A percentile compares a stretch with the other conserved stretches of the same genome.
Evolutionary conservation across 2,888 invertebrate species (phyloP).

Genomic region (Eustalomyia histrio): DNA sequence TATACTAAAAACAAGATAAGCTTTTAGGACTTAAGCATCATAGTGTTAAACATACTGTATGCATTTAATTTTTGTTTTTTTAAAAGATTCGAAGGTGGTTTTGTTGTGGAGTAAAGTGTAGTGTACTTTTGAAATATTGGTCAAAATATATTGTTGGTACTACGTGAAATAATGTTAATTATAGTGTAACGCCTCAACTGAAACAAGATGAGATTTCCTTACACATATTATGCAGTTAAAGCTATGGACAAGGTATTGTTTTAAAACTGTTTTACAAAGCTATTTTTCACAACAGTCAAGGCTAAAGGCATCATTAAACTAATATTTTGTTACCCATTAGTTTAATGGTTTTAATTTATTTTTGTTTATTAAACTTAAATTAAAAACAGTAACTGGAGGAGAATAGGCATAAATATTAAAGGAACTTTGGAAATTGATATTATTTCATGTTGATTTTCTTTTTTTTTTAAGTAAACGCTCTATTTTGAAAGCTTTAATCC

Average conservation of each 20-base stretch:
- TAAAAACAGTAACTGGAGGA: too few relatives aligned
- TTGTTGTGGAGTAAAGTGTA: background rate
- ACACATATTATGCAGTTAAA: background rate
- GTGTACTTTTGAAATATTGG: slow-evolving; percentile 33
- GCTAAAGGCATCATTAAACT: slow-evolving; percentile 50
- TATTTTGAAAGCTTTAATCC: too few relatives aligned
- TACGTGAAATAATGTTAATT: slow-evolving; percentile 64
- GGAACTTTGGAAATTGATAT: too few relatives aligned
- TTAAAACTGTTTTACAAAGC: slow-evolving; percentile 23
- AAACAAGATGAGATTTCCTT: slow-evolving; percentile 20
- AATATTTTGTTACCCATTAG: slow-evolving; percentile 24
- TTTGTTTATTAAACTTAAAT: background rate
- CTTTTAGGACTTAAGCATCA: background rate
- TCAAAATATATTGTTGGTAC: slow-evolving; percentile 31
- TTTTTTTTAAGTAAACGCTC: too few relatives aligned
- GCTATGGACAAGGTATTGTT: background rate
- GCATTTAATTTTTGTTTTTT: background rate
- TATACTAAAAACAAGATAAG: background rate
- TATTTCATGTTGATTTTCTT: too few relatives aligned
- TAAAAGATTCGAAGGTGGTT: background rate
- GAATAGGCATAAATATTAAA: too few relatives aligned
- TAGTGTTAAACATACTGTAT: background rate
- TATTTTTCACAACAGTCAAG: slow-evolving; percentile 47
- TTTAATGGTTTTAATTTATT: slow-evolving; percentile 8
- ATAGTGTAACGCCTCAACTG: slow-evolving; percentile 53